Evolutionary conservation across 2,797 vertebrate genomes (phyloP), one percentile per base, ranked within the genome.

Genomic region (Pseudomugil tenellus): DNA sequence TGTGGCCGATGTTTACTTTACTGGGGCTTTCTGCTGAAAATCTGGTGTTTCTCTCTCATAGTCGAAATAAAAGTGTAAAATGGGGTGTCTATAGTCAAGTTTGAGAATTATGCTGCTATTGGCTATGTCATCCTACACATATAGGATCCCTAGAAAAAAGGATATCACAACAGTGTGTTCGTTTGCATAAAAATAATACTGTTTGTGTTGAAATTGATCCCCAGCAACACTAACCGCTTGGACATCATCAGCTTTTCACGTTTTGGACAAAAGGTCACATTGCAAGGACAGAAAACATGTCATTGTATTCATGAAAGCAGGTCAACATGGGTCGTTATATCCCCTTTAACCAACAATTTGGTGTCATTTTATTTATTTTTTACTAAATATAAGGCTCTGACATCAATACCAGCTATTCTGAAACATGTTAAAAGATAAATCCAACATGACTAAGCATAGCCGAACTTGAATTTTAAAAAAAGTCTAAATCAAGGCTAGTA

Each of bases 381-480:
- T 14, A 26, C 23, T n/a, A 14, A 16, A 41, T 14, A 17, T 51
- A 8, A 9, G 1, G 14, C n/a, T n/a, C 31, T 25, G 10, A 28
- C 21, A 19, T 58, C 35, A 58, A 9, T 29, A 26, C 8, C 3
- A 41, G 8, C 37, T 2, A 4, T 5, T 58, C 3, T 1, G 8
- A 19, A 19, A 35, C 21, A 6, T 34, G 2, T 37, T 31, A 31
- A 6, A 31, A 31, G 29, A 46, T 9, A n/a, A 6, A n/a, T 46
- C n/a, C 41, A 46, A 46, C 19, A 46, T 46, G 19, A 1, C 41
- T n/a, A 9, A 28, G 55, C 16, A 14, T 8, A 26, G 16, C 19
- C 25, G 3, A 9, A 13, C 26, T 29, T 86, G 81, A n/a, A n/a
- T 83, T 85, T n/a, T 3, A n/a, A 19, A 19, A 2, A 43, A 43